phyloP scores from a whole-genome alignment of 2,888 invertebrate species.

The Folsomia candida region DNA sequence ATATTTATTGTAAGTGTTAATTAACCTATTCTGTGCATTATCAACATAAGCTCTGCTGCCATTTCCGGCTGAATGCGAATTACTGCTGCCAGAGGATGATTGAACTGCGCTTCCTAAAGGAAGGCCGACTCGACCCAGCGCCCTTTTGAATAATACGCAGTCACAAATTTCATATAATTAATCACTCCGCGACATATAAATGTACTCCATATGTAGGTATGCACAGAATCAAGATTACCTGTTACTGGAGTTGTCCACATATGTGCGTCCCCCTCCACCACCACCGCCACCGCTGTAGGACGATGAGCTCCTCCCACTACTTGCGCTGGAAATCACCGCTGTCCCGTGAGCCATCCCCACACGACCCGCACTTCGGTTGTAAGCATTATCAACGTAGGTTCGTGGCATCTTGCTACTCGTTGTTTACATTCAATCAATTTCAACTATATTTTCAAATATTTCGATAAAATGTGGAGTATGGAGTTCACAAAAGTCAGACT shows the following conservation, averaged over 20 bases:
- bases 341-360: constrained; percentile 18
- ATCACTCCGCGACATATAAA: too few relatives aligned
- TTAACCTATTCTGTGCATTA: not conserved
- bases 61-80: not conserved
- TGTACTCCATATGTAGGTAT: too few relatives aligned
- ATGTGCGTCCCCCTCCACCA: not conserved
- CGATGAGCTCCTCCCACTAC: not conserved
- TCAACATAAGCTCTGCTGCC: constrained; percentile 1
- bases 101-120: constrained; percentile 10
- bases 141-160: too few relatives aligned
- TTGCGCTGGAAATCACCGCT: constrained; percentile 7
- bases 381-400: constrained; percentile 14
- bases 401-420: not conserved
- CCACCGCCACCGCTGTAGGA: not conserved
- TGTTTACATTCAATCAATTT: too few relatives aligned
- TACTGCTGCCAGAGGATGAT: not conserved
- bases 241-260: constrained; percentile 12
- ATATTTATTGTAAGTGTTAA: too few relatives aligned
- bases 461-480: too few relatives aligned
- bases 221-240: too few relatives aligned
- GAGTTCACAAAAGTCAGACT: too few relatives aligned
- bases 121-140: constrained; percentile 19
- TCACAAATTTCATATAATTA: too few relatives aligned
- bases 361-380: constrained; percentile 11
- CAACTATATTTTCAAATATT: too few relatives aligned